Evolutionary conservation across 2,888 invertebrate species (phyloP), one percentile per base, ranked within the genome.

Genomic region (Drosophila testacea): DNA sequence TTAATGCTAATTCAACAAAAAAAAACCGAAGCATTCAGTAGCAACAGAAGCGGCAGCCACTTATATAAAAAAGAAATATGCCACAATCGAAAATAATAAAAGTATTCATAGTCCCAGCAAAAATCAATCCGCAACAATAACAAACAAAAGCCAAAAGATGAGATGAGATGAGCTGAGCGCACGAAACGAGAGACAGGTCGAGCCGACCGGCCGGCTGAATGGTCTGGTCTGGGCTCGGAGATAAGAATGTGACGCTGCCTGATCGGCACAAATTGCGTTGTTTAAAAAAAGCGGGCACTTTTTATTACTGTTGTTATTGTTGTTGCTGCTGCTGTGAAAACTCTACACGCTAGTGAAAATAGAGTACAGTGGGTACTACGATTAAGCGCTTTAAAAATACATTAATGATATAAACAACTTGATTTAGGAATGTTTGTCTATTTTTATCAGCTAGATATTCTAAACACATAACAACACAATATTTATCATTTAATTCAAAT

Each of bases 1-100:
- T 88, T 68, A 83, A 73, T 83, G 82, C 77, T 50, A 82, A 83
- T 88, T 83, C 82, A 73, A 79, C 79, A 84, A 67, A 86, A 68
- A 74, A 11, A 22, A 22, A 3, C 22, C 22, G 22, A 22, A 22
- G 22, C 22, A 22, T 22, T 22, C 42, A 39, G n/a, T 32, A 44
- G 36, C 46, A 46, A 10, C 34, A 13, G 36, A 34, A 52, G 36
- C 51, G 62, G 39, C 65, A 50, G 22, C 34, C 61, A 51, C 34
- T 59, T 16, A 34, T 44, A 36, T 47, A 38, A 68, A 59, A 51
- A 65, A 47, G 59, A 39, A 76, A 59, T 74, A 67, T 64, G 57
- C 59, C 70, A 44, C 69, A 74, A 47, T 76, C 55, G 48, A 72
- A 77, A 66, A 64, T 66, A 78, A 3, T 73, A 55, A 72, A 75